Percentiles rank a stretch among this genome's conserved stretches.
Evolutionary conservation across 2,797 vertebrate genomes (phyloP).

Genomic region (Percopsis omiscomaycus): DNA sequence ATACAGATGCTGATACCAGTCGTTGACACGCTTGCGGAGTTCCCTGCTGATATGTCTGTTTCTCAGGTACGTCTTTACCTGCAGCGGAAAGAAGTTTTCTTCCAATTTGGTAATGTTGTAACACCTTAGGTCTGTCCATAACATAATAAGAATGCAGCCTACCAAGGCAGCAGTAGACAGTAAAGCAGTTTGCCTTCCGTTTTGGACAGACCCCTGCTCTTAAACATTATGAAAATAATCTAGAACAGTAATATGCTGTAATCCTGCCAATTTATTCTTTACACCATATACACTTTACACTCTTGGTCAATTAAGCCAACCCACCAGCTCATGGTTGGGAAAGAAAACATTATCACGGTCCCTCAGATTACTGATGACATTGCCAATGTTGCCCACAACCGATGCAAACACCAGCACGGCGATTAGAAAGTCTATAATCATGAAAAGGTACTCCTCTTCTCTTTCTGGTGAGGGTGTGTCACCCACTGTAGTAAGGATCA

Average conservation of each 20-base stretch:
- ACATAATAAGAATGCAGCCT: too few species aligned
- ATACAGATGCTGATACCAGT: slow-evolving; percentile 90
- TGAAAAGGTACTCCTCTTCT: slow-evolving; percentile 87
- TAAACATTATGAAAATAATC: too few species aligned
- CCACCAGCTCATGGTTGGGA: slow-evolving; percentile 84
- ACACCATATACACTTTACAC: background rate
- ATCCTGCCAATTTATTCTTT: too few species aligned
- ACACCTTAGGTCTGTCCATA: background rate
- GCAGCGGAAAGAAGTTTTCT: background rate
- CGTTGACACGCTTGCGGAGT: slow-evolving; percentile 78
- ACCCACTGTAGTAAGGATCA: slow-evolving; percentile 88
- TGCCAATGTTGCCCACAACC: slow-evolving; percentile 86
- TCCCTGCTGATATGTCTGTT: slow-evolving; percentile 70
- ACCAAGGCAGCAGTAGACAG: too few species aligned
- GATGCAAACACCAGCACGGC: slow-evolving; percentile 92
- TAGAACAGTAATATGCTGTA: too few species aligned
- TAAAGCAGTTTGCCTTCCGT: too few species aligned
- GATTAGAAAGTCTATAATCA: slow-evolving; percentile 86
- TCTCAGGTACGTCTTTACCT: slow-evolving; percentile 83
- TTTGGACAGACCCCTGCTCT: too few species aligned
- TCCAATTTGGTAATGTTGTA: background rate
- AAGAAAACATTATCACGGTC: slow-evolving; percentile 83
- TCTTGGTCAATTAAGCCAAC: slow-evolving; percentile 7
- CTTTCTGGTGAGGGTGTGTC: slow-evolving; percentile 78
- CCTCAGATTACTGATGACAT: slow-evolving; percentile 82